Evolutionary conservation across 2,888 invertebrate genomes (phyloP), one percentile per base, ranked within the genome.

Genomic region (Blera fallax): DNA sequence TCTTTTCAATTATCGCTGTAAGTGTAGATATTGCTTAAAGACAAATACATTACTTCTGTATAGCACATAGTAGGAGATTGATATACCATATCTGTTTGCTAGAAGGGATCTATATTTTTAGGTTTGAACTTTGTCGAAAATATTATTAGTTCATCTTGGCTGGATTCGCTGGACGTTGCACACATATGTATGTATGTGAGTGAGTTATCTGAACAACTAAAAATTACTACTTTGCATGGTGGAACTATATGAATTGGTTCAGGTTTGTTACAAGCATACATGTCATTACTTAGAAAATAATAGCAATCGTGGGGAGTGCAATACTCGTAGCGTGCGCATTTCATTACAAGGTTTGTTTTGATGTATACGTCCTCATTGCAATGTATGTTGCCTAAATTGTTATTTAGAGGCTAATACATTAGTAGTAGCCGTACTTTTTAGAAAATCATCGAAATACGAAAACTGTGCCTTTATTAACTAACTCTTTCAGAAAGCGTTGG

Each of bases 61-160:
- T n/a, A 50, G 1, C 21, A 70, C 16, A 79, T 72, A 79, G 11
- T 45, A 16, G 64, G 48, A 79, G 62, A 69, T 37, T 48, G 37
- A 43, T 58, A 62, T 14, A 70, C n/a, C 45, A 54, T n/a, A 16
- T 27, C 27, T 67, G 45, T 70, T 14, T 65, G 37, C 60, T 45
- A 29, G 27, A 21, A 43, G 34, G 64, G 65, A 45, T 29, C 60
- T 52, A 34, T 84, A 84, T 70, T 52, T 64, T 69, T 70, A 62
- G 69, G 58, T 80, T 79, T 84, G 74, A 79, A 79, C 78, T 84
- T 84, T 80, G 56, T 65, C 43, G 7, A 84, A 69, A 40, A 24
- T 50, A 10, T 65, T 34, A 11, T 29, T 32, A 69, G 24, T 52
- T 34, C 34, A 45, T 37, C 54, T 24, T 56, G 64, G 16, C 10